These are phyloP conservation scores for Phortica variegata DNA, from an alignment of 1,140 invertebrate genomes.

Conservation along the genomic window DNA sequence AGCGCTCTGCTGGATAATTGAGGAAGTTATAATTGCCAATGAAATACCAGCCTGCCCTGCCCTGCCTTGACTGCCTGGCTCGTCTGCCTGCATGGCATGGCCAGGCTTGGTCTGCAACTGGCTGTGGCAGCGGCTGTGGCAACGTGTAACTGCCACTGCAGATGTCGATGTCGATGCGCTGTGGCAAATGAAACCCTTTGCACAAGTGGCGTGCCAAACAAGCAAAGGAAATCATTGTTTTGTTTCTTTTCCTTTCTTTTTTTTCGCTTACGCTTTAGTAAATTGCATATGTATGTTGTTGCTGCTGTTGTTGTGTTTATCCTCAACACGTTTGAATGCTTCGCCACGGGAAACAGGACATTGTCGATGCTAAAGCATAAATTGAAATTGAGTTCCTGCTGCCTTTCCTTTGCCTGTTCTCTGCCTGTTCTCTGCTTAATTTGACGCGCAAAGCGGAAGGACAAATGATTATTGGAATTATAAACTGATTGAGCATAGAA, in stretches of 20 bases:
- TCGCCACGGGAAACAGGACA: slow-evolving; percentile 46
- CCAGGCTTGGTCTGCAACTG: too few relatives aligned
- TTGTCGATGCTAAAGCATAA: slow-evolving; percentile 36
- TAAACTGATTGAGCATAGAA: too few relatives aligned
- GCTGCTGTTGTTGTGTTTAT: slow-evolving; percentile 26
- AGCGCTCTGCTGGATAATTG: slow-evolving; percentile 51
- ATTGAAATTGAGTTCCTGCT: slow-evolving; percentile 36
- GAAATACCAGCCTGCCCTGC: slow-evolving; percentile 34
- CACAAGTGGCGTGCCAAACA: slow-evolving; percentile 23
- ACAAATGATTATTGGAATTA: too few relatives aligned
- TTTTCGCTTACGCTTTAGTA: too few relatives aligned
- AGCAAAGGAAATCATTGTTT: slow-evolving; percentile 14
- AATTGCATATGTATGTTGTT: too few relatives aligned
- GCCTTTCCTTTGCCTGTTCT: too few relatives aligned
- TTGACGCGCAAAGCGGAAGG: not conserved
- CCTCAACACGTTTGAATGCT: slow-evolving; percentile 13
- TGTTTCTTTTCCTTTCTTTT: slow-evolving; percentile 5
- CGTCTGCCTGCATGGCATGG: slow-evolving; percentile 1
- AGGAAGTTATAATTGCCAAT: slow-evolving; percentile 57
- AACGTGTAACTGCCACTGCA: too few relatives aligned
- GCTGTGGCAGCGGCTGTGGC: too few relatives aligned
- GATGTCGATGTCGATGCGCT: slow-evolving; percentile 32
- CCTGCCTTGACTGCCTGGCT: slow-evolving; percentile 3
- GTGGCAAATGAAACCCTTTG: slow-evolving; percentile 36
- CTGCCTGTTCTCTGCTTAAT: slow-evolving; percentile 9